Conservation (phyloP, 2,113 vertebrate species). For the Baryphthengus martii region DNA sequence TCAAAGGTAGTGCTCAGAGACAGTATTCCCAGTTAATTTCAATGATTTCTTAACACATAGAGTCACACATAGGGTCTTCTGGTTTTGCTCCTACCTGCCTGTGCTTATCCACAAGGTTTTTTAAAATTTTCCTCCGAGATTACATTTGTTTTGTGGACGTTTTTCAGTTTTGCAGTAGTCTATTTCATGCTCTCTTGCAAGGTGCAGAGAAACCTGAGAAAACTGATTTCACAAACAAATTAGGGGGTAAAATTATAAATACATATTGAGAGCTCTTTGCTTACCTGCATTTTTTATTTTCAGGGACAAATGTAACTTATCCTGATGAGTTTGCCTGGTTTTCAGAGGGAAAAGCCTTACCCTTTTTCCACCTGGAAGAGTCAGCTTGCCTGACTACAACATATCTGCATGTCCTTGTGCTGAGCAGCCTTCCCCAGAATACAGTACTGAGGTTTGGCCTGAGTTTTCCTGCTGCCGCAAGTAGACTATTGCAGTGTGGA, state of each 20-base stretch:
- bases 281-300: neutral
- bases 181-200: neutral
- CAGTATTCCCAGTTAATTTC: neutral
- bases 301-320: neutral
- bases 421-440: neutral
- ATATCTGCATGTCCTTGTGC: neutral
- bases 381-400: neutral
- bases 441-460: neutral
- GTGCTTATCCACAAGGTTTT: neutral
- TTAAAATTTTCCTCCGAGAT: neutral
- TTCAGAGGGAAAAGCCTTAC: neutral
- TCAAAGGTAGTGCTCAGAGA: neutral
- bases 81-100: neutral
- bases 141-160: neutral
- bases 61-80: neutral
- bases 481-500: neutral
- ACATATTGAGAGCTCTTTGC: neutral
- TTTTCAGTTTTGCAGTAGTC: neutral
- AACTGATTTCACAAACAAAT: neutral
- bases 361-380: neutral
- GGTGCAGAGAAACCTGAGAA: neutral
- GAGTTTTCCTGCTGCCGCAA: neutral
- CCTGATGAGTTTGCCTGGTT: neutral
- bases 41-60: neutral
- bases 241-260: neutral